Base-by-base conservation (phyloP, 2,113 vertebrate species). In the Scomber scombrus region DNA sequence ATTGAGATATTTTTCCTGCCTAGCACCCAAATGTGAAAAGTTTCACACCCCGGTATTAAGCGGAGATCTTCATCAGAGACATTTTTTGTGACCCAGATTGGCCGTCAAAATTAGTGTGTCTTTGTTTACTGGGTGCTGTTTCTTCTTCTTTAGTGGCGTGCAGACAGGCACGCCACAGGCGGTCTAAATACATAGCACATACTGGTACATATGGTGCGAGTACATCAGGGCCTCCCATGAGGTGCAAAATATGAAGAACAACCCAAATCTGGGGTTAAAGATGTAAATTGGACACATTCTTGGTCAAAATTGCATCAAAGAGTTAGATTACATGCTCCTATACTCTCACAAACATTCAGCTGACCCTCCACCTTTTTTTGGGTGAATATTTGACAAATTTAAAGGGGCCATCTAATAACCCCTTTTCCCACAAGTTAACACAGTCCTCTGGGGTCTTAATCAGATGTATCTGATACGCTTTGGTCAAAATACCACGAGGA, bases 251-350 rank as follows among this genome's bases (percentile, higher is more conserved):
- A n/a, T 13, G 15, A 50, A 2, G 52, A 9, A 40, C 8, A 40
- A 13, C 21, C 9, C 0, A 2, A 62, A 13, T 13, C 45, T 46
- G 18, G 3, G 18, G 34, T 61, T 49, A 13, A 60, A 34, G n/a
- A 15, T 16, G n/a, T 69, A n/a, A 63, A 56, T n/a, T 55, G 19
- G 45, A 46, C 3, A 8, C 45, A 54, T 61, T 45, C 46, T 23
- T 26, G 3, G 11, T 60, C 21, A 14, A 15, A 58, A 51, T 46
- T 11, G 18, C 19, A 51, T 51, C 0, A 0, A 4, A 4, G 26
- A 49, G 11, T 50, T 56, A 26, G 34, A 54, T 67, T 62, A 71
- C 31, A 78, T 51, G 31, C 18, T 58, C 8, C 64, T 70, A 10
- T 29, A 5, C 21, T n/a, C 46, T 29, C 18, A 11, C 15, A 43